Evolutionary conservation across 2,797 vertebrate species (phyloP), one percentile per base, ranked within the genome.

Genomic region (Luscinia luscinia): DNA sequence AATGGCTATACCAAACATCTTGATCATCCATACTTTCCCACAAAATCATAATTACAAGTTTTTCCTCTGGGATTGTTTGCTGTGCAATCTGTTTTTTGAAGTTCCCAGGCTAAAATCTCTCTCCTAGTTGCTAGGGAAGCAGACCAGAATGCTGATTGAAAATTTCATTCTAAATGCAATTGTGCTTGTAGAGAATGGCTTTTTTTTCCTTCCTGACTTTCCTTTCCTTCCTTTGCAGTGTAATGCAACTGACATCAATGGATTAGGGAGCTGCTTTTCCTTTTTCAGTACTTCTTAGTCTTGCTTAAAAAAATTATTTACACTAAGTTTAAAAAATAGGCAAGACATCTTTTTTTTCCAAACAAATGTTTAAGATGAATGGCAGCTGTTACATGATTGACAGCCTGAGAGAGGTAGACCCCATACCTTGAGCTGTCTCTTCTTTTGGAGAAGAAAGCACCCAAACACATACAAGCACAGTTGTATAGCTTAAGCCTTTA

Each of bases 281-380:
- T 86, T 63, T 90, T 94, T 73, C 96, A 95, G 82, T 68, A 85
- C 36, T 86, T 96, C 84, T 94, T 95, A 92, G 58, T 70, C 89
- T 64, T 93, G 55, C 87, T 74, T 94, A 94, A 97, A 97, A 69
- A 94, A 81, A 54, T 96, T 95, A 94, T 96, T 97, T 96, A 68
- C 54, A 86, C 20, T 49, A 76, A 79, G 51, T 84, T 96, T 88
- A 86, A 89, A 95, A 95, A 93, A 51, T 67, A 96, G 95, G 95
- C 63, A 94, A 95, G 73, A 87, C 92, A 81, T 91, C 62, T 90
- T 55, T 68, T 67, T 69, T 68, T 94, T 94, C 93, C 70, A 86
- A 91, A 96, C 75, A 80, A 94, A 43, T 69, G 38, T 55, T 90
- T 49, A 58, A 85, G 91, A 87, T 34, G n/a, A 96, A 93, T 95